Base-by-base conservation (phyloP, 2,888 invertebrate genomes). In the Thymelicus sylvestris region DNA sequence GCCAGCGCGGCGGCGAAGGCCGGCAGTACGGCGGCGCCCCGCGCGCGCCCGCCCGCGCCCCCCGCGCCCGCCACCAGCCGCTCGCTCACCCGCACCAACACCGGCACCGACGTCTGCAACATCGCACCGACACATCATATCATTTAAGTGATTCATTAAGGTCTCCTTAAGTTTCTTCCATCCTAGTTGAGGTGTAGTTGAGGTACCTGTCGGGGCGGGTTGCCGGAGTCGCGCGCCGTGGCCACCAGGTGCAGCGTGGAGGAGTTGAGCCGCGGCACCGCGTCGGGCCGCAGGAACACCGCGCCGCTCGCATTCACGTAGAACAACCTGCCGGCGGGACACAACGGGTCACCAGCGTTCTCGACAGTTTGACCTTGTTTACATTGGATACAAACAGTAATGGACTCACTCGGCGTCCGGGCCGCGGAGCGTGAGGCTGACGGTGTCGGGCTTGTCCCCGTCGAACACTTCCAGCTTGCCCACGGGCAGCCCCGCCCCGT, bases 401-500 rank as follows among this genome's bases (percentile, higher is more conserved):
- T 6, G 10, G 15, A 64, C 80, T 77, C 80, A 96, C 96, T 92
- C 95, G 0, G 97, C 96, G 77, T 96, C 95, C 6, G 96, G 95
- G 0, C 97, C 97, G 70, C 95, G 89, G 13, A 98, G 90, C 0
- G 95, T 95, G n/a, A 98, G 91, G 10, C 95, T 94, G 39, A 98
- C 94, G 71, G 93, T 93, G 84, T 98, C 98, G 0, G 95, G 96
- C 71, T 95, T 94, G 89, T 98, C 98, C 0, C 98, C 98, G 86
- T 98, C 98, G 31, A 96, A 97, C n/a, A 97, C 98, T 86, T 97
- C 97, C 39, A 98, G 95, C 77, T 95, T 95, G 95, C 98, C 89
- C 92, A 92, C 83, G 82, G 83, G 85, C 78, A 89, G 86, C 2
- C 52, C 52, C 19, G 52, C 15, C 15, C 57, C 74, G 55, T 24